phyloP scores from a whole-genome alignment of 2,888 invertebrate genomes.

The Trissoscelio sp. region DNA sequence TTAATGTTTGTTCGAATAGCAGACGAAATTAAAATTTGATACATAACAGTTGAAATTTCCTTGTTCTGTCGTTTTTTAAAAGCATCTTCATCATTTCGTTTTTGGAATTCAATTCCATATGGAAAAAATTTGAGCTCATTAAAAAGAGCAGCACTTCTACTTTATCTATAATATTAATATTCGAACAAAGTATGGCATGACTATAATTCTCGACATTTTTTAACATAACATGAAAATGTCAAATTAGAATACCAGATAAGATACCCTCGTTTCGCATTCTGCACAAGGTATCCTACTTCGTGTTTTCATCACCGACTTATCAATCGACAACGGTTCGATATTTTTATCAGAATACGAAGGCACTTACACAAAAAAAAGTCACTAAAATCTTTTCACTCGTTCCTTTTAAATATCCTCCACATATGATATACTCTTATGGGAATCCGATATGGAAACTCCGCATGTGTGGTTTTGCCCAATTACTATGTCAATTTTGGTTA shows the following conservation, averaged over 20 bases:
- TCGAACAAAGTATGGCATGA: no score
- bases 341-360: background rate
- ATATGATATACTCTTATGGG: background rate
- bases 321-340: constrained; percentile 11
- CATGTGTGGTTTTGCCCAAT: background rate
- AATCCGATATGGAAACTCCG: background rate
- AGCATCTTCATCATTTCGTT: no score
- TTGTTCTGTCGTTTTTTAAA: no score
- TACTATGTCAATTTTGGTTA: constrained; percentile 4
- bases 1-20: no score
- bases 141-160: no score
- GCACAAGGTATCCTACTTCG: background rate
- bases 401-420: background rate
- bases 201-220: no score
- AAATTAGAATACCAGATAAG: constrained; percentile 12
- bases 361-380: background rate
- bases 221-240: no score
- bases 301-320: background rate
- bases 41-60: no score
- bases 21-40: no score
- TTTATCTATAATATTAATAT: no score
- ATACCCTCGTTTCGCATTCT: background rate
- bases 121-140: no score
- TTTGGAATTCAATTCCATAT: no score
- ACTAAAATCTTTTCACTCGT: background rate